phyloP scores from a whole-genome alignment of 2,113 vertebrate genomes.

The Vidua macroura region DNA sequence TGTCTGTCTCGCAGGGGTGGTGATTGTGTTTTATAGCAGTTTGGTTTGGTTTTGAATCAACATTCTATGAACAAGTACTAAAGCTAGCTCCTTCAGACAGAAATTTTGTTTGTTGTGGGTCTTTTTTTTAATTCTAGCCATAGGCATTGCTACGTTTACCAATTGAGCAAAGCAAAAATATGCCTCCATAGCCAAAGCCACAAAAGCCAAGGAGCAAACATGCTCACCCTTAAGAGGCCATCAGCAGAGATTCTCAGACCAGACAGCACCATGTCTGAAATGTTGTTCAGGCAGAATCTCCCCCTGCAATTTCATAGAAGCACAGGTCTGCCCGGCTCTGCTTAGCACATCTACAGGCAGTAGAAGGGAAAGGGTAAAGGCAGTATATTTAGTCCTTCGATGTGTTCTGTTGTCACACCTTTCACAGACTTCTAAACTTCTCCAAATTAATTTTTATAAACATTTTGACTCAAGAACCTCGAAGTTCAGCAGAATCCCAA shows the following conservation, averaged over 20 bases:
- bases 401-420: background rate
- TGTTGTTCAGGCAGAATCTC: rapidly evolving
- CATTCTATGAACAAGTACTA: background rate
- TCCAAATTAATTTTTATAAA: background rate
- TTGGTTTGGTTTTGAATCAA: background rate
- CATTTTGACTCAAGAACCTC: background rate
- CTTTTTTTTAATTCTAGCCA: background rate
- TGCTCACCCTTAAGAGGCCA: background rate
- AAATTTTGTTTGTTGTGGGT: background rate
- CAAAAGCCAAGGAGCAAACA: background rate
- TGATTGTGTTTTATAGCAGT: background rate
- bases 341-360: background rate
- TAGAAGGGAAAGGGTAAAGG: background rate
- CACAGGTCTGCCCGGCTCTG: background rate
- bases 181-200: background rate
- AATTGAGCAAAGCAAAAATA: background rate
- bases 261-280: background rate
- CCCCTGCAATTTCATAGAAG: background rate
- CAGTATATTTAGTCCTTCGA: background rate
- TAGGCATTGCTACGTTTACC: background rate
- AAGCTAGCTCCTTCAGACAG: background rate
- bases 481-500: background rate
- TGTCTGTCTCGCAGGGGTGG: rapidly evolving
- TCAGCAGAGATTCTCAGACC: background rate
- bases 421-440: background rate